A percentile compares a stretch with the other conserved stretches of the same genome.
Evolutionary conservation across 2,113 vertebrate genomes (phyloP).

Genomic region (Lynx canadensis): DNA sequence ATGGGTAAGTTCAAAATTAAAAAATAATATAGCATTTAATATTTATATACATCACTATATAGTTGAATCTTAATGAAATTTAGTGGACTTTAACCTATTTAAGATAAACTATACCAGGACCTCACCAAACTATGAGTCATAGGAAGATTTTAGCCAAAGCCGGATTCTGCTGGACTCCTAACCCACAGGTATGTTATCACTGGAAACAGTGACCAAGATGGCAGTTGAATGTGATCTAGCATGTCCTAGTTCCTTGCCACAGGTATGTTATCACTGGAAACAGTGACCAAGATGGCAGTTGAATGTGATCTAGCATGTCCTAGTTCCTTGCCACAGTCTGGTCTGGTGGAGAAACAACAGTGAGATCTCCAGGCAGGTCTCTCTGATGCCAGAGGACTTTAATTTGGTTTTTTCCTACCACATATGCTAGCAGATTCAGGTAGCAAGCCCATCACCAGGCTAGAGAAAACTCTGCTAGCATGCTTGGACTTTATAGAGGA

Average conservation of each 20-base stretch:
- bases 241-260: neutral
- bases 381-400: neutral
- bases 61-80: neutral
- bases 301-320: neutral
- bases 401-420: neutral
- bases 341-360: neutral
- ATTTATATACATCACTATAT: neutral
- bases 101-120: neutral
- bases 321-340: neutral
- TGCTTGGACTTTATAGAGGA: neutral
- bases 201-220: neutral
- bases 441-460: neutral
- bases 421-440: neutral
- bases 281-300: neutral
- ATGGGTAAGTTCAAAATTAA: neutral
- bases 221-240: neutral
- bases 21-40: conserved; percentile 7
- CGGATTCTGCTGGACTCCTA: neutral
- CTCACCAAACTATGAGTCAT: neutral
- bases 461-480: neutral
- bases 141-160: neutral
- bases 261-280: neutral
- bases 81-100: neutral
- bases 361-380: neutral
- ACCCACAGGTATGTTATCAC: neutral